Base-by-base conservation (phyloP, 2,113 vertebrate genomes). In the Tylochromis polylepis region DNA sequence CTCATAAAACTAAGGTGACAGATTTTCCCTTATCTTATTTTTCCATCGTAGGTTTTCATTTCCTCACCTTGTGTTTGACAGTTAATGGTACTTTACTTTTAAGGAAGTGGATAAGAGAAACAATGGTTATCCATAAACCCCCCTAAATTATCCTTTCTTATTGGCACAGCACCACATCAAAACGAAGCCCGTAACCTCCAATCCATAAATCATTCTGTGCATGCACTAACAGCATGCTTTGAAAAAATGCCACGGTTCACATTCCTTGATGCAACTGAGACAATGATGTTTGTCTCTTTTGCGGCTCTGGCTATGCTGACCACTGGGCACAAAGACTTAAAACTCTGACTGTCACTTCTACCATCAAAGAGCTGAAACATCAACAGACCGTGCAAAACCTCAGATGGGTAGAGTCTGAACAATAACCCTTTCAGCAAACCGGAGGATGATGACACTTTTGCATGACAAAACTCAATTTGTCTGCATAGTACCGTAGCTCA, bases 251-350 rank as follows among this genome's bases (percentile, higher is more conserved):
- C 86, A 90, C 88, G 89, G 22, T 84, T 85, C 36, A 56, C 41
- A 92, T 92, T 93, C 91, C 85, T 93, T 78, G 53, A 89, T 92
- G 87, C 65, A 90, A 81, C 83, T 5, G 51, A 88, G 89, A 93
- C 90, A 88, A 87, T 89, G 77, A 88, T 94, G 89, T 93, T 89
- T 93, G 91, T 93, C 86, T 92, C 85, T 85, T 83, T 86, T 94
- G 92, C 89, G 93, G 94, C 78, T 92, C 82, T 85, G 53, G 12
- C 84, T 86, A 31, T 85, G 60, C 72, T 93, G 92, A 94, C 92
- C 92, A 93, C 88, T 89, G 85, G 91, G 84, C 85, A 92, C 56
- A 82, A 56, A 91, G 67, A 82, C 83, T 84, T 58, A 91, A 93
- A 92, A 86, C 85, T 78, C 41, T 86, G 88, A 56, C 60, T 82